Evolutionary conservation across 2,113 vertebrate species (phyloP), one percentile per base, ranked within the genome.

Genomic region (Hymenochirus boettgeri): DNA sequence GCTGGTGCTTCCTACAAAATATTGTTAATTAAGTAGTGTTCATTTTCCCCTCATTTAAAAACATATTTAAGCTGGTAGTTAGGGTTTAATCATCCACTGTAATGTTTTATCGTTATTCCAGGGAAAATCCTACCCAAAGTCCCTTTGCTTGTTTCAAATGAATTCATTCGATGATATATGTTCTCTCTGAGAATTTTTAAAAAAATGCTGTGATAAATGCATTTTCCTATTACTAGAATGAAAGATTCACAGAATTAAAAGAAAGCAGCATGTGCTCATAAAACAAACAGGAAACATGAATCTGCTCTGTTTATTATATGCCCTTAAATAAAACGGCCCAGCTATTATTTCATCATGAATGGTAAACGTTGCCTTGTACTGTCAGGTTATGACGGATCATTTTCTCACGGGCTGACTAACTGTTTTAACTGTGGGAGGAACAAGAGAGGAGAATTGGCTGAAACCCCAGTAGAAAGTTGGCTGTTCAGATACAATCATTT

Each of bases 121-220:
- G 53, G 57, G 77, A 74, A 76, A 42, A 71, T 72, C 37, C 65
- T 76, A 77, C 76, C 79, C 79, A 76, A 57, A 70, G 65, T 80
- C 77, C 78, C 82, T 76, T 74, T 31, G 66, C 75, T 51, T 79
- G 10, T 75, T 72, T 77, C 59, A 77, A 75, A 74, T 77, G 82
- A 77, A 75, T 69, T 75, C 78, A 76, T n/a, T 42, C 7, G 76
- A 74, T 58, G 71, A 73, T 71, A 74, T 71, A 39, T 1, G 22
- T 29, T 73, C 61, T 6, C 46, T 64, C 62, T 65, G 72, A 67
- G 69, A 70, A 59, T 76, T 77, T 61, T 37, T 17, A 58, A 27
- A 65, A 57, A 42, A 73, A 72, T 18, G 73, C 72, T 56, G 25
- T 61, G 70, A 58, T 39, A 52, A 55, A 72, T 22, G 10, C 64